Conservation (phyloP, 1,140 invertebrate genomes). For the Acromyrmex heyeri region DNA sequence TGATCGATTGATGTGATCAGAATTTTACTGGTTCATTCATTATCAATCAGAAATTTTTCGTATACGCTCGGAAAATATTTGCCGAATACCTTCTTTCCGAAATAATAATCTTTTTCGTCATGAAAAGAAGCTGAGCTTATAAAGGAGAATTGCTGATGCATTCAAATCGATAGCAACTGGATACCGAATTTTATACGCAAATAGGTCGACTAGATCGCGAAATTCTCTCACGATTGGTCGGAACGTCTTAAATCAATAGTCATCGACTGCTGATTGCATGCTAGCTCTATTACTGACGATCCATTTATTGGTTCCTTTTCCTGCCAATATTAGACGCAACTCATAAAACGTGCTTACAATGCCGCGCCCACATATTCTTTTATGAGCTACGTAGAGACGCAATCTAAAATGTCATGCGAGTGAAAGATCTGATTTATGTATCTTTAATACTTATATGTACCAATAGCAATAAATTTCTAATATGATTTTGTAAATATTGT, state of each 20-base stretch:
- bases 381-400: slow-evolving; percentile 9
- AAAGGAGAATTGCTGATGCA: background rate
- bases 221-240: slow-evolving; percentile 33
- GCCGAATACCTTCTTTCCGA: background rate
- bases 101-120: background rate
- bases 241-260: slow-evolving; percentile 45
- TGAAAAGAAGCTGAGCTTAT: background rate
- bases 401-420: slow-evolving; percentile 13
- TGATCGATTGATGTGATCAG: too few relatives aligned
- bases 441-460: background rate
- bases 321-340: slow-evolving; percentile 37
- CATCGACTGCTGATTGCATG: background rate
- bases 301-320: slow-evolving; percentile 61
- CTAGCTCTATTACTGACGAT: slow-evolving; percentile 3
- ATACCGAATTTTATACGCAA: background rate
- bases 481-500: background rate
- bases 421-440: slow-evolving; percentile 21
- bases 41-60: too few relatives aligned
- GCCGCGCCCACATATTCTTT: slow-evolving; percentile 67
- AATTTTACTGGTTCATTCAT: too few relatives aligned
- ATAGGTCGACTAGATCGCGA: background rate
- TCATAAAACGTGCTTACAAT: slow-evolving; percentile 66
- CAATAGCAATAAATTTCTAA: slow-evolving; percentile 10
- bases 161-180: background rate
- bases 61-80: background rate